Base-by-base conservation (phyloP, 1,140 invertebrate genomes). In the Drosophila kohkoa region DNA sequence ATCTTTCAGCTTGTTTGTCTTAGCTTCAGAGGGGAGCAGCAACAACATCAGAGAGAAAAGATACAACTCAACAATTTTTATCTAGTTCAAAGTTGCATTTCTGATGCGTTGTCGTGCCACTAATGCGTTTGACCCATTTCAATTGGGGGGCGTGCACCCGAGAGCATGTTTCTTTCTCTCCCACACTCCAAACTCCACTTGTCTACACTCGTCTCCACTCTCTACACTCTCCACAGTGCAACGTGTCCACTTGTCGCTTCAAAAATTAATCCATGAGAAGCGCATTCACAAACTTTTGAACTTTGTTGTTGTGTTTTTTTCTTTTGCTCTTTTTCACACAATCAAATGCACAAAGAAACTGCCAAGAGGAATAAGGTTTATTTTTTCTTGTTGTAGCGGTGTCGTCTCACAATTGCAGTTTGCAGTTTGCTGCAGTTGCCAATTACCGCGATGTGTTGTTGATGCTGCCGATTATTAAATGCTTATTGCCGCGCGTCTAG, bases 71-170 rank as follows among this genome's bases (percentile, higher is more conserved):
- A 30, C 16, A 11, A 16, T 57, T 52, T 52, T 70, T 75, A 69
- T 69, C 62, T 75, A 75, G 78, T 75, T 80, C 75, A 79, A 79
- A 67, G 66, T 46, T 77, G 82, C 83, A 88, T 83, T 80, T 89
- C 75, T 78, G 81, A 88, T 85, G 83, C 82, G 73, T 41, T 75
- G 72, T 72, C 74, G 74, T 76, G 74, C 74, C 43, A 49, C 57
- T 77, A 77, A 77, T 77, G 75, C 77, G 76, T 79, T 81, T 88
- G 83, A 88, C 83, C 83, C 85, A 88, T 85, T 88, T 88, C 51
- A 62, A 55, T 74, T 74, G 81, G 63, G 46, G 43, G 83, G 73
- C 64, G 69, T 81, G 82, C 81, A 72, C 63, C 76, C 46, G 15
- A 25, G 54, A 43, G 64, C 75, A 63, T 65, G 28, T 38, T 60